Evolutionary conservation across 2,113 vertebrate genomes (phyloP).

Genomic region (Takifugu flavidus): DNA sequence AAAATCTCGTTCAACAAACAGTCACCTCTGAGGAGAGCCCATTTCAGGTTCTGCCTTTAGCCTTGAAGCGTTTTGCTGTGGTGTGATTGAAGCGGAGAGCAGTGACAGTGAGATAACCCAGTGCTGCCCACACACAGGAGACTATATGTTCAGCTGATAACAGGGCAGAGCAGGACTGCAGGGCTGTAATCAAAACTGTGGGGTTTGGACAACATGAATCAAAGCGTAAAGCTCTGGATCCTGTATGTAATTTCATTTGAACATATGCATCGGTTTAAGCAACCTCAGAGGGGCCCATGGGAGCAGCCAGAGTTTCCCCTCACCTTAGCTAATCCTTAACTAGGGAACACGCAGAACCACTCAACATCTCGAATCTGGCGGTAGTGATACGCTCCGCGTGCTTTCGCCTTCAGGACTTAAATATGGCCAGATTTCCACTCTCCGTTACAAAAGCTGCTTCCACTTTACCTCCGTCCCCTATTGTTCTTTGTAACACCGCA

Average conservation of each 20-base stretch:
- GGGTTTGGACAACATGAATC: constrained; percentile 18
- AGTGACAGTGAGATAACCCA: neutral
- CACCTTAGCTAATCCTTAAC: neutral
- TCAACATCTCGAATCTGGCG: too few relatives aligned
- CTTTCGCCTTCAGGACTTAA: constrained; percentile 16
- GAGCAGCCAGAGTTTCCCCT: neutral
- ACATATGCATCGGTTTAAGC: neutral
- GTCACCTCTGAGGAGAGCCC: neutral
- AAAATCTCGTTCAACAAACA: neutral
- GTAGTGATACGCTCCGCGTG: neutral
- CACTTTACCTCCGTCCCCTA: constrained; percentile 31
- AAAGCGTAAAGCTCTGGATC: constrained; percentile 2
- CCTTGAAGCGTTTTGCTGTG: constrained; percentile 6
- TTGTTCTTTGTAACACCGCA: constrained; percentile 38
- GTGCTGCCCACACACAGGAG: neutral
- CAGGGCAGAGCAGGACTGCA: neutral
- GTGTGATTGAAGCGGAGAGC: neutral
- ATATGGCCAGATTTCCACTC: constrained; percentile 33
- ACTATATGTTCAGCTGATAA: constrained; percentile 15
- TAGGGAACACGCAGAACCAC: neutral
- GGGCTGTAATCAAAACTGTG: constrained; percentile 27
- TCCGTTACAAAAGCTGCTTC: constrained; percentile 45
- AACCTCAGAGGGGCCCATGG: neutral
- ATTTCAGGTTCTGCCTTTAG: neutral
- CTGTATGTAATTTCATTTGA: neutral